Evolutionary conservation across 2,888 invertebrate genomes (phyloP), one percentile per base, ranked within the genome.

Genomic region (Beris morrisii): DNA sequence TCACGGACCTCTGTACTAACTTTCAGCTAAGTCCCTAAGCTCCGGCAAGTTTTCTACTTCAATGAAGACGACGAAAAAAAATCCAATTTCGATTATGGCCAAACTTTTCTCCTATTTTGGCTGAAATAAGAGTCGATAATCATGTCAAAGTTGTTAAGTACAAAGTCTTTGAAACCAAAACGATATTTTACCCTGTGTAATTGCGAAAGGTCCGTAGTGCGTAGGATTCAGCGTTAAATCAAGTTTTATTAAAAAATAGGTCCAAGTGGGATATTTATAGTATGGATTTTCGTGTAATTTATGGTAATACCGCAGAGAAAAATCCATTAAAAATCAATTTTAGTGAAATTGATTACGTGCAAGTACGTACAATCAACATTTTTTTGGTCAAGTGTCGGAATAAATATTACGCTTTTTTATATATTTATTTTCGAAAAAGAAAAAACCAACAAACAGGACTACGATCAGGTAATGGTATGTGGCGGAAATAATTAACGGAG

Each of bases 1-100:
- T 32, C 22, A 31, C 11, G 52, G 13, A 52, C 50, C 52, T 4
- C 7, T 31, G 31, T 12, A 61, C 52, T 38, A 61, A 52, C 61
- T 52, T 61, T 59, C 31, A 12, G 28, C 12, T 50, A 61, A 61
- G 50, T 61, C 52, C 43, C 61, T 61, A 61, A 61, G 61, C 61
- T 61, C 38, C 52, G 50, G 61, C 50, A 52, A 61, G 61, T 67
- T 67, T 67, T 67, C 65, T 55, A 44, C 65, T 64, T 55, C 58
- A 65, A 65, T 67, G 65, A 55, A 28, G 55, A 61, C 38, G 50
- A 38, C 38, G 30, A 65, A 65, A 67, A 65, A 43, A 55, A 65
- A 67, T 59, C 65, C 67, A 65, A 67, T 67, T 67, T 67, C 67
- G 64, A 67, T 67, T 67, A 67, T 67, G 64, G 67, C 30, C 50